phyloP scores from a whole-genome alignment of 1,140 invertebrate genomes.

The Drosophila tristis region DNA sequence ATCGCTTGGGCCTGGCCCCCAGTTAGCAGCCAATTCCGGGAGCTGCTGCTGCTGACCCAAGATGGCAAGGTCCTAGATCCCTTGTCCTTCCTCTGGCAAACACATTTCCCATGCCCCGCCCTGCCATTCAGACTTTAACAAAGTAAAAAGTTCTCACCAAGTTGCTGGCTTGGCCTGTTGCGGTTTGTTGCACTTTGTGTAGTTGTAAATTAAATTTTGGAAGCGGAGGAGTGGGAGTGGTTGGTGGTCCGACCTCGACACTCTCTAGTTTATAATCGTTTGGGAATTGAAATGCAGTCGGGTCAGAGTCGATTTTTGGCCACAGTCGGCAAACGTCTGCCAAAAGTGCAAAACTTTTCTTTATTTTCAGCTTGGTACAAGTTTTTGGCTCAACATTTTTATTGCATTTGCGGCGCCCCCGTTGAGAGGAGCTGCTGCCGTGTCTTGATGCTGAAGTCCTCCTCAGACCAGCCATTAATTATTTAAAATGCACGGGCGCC shows the following conservation, averaged over 20 bases:
- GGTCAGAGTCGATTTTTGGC: constrained; percentile 45
- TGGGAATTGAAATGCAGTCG: constrained; percentile 81
- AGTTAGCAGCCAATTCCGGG: constrained; percentile 62
- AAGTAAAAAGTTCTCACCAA: constrained; percentile 64
- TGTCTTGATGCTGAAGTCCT: background rate
- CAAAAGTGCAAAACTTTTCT: constrained; percentile 19
- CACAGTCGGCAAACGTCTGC: constrained; percentile 56
- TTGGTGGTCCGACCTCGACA: constrained; percentile 37
- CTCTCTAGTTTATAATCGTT: constrained; percentile 77
- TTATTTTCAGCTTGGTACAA: constrained; percentile 61
- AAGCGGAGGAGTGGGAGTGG: constrained; percentile 39
- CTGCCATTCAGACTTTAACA: constrained; percentile 55
- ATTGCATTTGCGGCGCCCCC: constrained; percentile 69
- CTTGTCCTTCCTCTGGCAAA: constrained; percentile 66
- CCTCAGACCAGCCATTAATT: constrained; percentile 62
- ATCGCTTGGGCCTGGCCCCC: constrained; percentile 11
- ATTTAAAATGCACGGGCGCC: constrained; percentile 70
- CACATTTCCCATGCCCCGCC: constrained; percentile 44
- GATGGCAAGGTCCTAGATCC: constrained; percentile 9
- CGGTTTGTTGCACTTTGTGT: constrained; percentile 40
- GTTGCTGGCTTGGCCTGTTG: constrained; percentile 45
- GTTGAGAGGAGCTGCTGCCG: constrained; percentile 3
- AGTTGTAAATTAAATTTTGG: constrained; percentile 82
- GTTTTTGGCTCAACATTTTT: constrained; percentile 69
- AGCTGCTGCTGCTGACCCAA: constrained; percentile 27